phyloP scores from a whole-genome alignment of 2,797 vertebrate genomes.

The Epinephelus awoara region DNA sequence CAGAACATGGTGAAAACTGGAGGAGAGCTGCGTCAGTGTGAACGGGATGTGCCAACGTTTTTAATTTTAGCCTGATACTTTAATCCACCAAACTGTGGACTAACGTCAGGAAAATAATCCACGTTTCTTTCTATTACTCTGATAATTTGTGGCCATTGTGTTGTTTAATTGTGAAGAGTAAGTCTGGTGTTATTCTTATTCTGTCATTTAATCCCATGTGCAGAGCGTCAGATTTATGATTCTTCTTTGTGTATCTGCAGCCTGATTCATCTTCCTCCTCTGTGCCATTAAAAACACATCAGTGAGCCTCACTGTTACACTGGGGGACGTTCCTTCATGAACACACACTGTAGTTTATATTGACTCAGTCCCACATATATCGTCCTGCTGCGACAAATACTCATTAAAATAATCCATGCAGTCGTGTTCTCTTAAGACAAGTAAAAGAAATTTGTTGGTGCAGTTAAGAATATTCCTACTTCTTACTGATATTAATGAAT shows the following conservation, averaged over 20 bases:
- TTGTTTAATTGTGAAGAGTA: background rate
- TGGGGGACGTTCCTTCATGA: no score
- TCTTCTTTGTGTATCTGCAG: no score
- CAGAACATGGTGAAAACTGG: background rate
- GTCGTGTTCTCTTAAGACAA: background rate
- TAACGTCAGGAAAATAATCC: background rate
- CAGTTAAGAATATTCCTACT: background rate
- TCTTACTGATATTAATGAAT: background rate
- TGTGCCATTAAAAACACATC: no score
- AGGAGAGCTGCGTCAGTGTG: background rate
- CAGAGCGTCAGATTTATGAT: background rate
- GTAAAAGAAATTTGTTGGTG: background rate
- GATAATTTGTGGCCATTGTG: background rate
- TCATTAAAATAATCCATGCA: no score
- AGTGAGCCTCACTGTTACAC: no score
- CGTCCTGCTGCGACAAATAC: no score
- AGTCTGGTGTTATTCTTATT: background rate
- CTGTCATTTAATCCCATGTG: background rate
- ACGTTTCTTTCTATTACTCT: no score
- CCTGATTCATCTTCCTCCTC: no score
- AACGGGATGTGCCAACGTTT: background rate
- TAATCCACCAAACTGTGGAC: background rate
- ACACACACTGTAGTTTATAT: no score
- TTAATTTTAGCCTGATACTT: background rate
- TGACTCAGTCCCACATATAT: no score